Conservation (phyloP, 2,888 invertebrate species). For the Trissolcus japonicus region DNA sequence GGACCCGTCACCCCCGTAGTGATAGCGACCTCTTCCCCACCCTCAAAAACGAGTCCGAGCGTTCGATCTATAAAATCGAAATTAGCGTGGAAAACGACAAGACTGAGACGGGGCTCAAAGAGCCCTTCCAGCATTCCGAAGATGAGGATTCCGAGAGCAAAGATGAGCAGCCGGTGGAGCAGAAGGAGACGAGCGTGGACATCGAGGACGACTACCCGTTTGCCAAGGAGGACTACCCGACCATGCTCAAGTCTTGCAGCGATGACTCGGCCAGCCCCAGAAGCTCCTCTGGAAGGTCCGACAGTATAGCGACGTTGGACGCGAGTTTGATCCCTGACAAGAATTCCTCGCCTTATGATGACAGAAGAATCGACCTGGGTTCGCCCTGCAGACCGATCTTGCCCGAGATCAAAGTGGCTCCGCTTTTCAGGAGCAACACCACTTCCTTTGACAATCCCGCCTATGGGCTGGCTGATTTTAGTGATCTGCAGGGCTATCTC, state of each 20-base stretch:
- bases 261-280: conserved; percentile 74
- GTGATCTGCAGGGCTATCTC: conserved; percentile 68
- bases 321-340: conserved; percentile 66
- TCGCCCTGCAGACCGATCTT: conserved; percentile 69
- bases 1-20: conserved; percentile 70
- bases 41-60: conserved; percentile 69
- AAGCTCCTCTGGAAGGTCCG: conserved; percentile 73
- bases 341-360: conserved; percentile 68
- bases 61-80: conserved; percentile 77
- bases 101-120: conserved; percentile 52
- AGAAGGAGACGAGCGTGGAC: conserved; percentile 72
- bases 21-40: conserved; percentile 72
- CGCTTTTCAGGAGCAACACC: conserved; percentile 65
- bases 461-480: conserved; percentile 69
- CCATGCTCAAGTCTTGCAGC: conserved; percentile 74
- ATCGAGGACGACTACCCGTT: conserved; percentile 74
- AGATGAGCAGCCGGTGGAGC: conserved; percentile 55
- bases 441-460: conserved; percentile 74
- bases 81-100: conserved; percentile 72
- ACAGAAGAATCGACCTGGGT: conserved; percentile 70
- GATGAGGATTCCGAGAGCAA: conserved; percentile 60
- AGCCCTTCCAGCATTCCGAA: conserved; percentile 63
- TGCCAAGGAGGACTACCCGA: conserved; percentile 75
- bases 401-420: conserved; percentile 68
- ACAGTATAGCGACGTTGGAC: conserved; percentile 72